These are phyloP conservation scores for Polypterus senegalus DNA, from an alignment of 2,113 vertebrate species.

Conservation along the genomic window DNA sequence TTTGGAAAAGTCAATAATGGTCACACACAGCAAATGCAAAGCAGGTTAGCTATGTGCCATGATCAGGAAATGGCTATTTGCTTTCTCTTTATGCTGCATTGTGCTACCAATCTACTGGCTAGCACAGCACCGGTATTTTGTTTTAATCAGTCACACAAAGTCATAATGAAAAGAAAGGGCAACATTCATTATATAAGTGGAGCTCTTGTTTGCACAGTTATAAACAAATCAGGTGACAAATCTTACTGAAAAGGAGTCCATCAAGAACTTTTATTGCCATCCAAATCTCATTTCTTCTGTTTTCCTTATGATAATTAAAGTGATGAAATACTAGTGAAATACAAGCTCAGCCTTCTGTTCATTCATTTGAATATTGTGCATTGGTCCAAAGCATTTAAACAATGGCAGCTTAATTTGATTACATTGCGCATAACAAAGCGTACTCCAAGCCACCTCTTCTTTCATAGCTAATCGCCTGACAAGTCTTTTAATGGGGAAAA, in stretches of 20 bases:
- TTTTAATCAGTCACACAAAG: constrained; percentile 7
- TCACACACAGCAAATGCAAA: too few species aligned
- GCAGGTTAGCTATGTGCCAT: not conserved
- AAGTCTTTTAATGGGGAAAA: too few species aligned
- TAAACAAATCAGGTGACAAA: not conserved
- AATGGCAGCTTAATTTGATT: too few species aligned
- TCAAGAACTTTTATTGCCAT: not conserved
- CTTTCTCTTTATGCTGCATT: constrained; percentile 22
- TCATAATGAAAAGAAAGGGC: constrained; percentile 3
- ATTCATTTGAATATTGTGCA: too few species aligned
- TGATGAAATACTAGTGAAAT: too few species aligned
- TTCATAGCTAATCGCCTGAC: too few species aligned
- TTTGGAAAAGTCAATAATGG: too few species aligned
- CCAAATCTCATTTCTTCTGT: not conserved
- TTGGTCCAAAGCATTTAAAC: too few species aligned
- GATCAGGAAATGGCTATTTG: constrained; percentile 3
- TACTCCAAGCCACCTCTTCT: too few species aligned
- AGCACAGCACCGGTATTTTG: not conserved
- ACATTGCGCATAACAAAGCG: too few species aligned
- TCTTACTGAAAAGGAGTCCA: constrained; percentile 1
- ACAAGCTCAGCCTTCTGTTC: too few species aligned
- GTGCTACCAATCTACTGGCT: constrained; percentile 4
- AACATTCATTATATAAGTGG: not conserved
- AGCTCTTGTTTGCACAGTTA: constrained; percentile 6
- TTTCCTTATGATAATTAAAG: too few species aligned